phyloP scores from a whole-genome alignment of 2,113 vertebrate species.

The Daubentonia madagascariensis region DNA sequence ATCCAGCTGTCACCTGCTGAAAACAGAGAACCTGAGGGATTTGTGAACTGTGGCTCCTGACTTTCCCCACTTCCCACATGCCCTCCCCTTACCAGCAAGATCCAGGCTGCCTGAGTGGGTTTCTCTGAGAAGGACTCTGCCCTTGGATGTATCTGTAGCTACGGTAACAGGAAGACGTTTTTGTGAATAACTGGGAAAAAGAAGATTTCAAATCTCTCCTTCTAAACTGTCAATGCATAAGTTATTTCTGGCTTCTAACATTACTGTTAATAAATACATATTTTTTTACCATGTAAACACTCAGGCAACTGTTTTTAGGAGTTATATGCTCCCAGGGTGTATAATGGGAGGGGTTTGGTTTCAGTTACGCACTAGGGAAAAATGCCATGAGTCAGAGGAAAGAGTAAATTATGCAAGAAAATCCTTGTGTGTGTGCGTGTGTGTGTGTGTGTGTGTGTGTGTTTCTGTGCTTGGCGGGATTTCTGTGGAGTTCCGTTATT shows the following conservation, averaged over 20 bases:
- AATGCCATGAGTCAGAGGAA: constrained; percentile 47
- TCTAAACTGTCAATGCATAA: constrained; percentile 45
- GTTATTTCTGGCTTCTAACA: constrained; percentile 54
- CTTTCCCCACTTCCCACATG: not conserved
- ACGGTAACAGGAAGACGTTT: constrained; percentile 75
- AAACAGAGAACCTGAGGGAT: not conserved
- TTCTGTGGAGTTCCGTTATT: not conserved
- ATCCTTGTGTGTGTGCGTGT: not conserved
- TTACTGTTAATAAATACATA: constrained; percentile 58
- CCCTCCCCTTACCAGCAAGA: not conserved
- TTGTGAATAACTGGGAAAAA: constrained; percentile 71
- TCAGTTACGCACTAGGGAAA: constrained; percentile 10
- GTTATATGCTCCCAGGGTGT: not conserved
- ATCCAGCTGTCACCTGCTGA: not conserved
- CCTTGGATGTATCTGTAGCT: constrained; percentile 72
- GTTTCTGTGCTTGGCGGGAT: not conserved
- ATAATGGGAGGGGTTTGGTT: constrained; percentile 18
- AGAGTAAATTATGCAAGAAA: constrained; percentile 36
- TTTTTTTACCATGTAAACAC: constrained; percentile 52
- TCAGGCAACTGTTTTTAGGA: constrained; percentile 2
- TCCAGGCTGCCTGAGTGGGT: not conserved
- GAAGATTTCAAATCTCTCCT: constrained; percentile 65
- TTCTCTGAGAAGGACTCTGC: constrained; percentile 64
- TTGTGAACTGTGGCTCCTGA: not conserved
- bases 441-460: too few species aligned